A percentile compares a stretch with the other conserved stretches of the same genome.
Conservation (phyloP, 2,113 vertebrate species). For the Marcusenius ussheri region DNA sequence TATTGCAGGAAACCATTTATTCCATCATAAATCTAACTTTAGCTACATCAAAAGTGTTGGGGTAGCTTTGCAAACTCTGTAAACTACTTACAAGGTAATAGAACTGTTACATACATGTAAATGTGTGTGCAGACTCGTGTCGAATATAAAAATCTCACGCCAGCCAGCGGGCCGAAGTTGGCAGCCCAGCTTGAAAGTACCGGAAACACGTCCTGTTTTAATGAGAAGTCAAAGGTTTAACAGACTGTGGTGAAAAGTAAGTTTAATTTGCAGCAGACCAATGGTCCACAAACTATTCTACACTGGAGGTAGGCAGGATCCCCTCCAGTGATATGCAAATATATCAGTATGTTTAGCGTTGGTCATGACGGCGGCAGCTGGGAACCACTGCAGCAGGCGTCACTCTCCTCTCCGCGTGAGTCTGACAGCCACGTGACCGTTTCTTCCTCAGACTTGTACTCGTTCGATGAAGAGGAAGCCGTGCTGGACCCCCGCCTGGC, state of each 20-base stretch:
- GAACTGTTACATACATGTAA: too few species aligned
- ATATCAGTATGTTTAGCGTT: background rate
- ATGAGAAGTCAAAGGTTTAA: background rate
- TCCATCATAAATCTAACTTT: too few species aligned
- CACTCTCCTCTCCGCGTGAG: background rate
- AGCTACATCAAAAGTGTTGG: too few species aligned
- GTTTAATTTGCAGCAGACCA: background rate
- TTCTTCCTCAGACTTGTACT: constrained; percentile 81
- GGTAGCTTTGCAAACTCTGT: too few species aligned
- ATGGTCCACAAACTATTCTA: background rate
- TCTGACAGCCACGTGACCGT: background rate
- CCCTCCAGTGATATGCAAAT: background rate
- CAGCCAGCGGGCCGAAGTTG: too few species aligned
- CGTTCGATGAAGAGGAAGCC: constrained; percentile 94
- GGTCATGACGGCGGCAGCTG: background rate
- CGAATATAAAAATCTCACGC: too few species aligned
- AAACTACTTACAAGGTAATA: too few species aligned
- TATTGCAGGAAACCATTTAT: too few species aligned
- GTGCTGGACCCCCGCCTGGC: constrained; percentile 88
- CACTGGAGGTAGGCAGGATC: background rate
- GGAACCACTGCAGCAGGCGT: background rate
- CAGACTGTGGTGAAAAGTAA: background rate
- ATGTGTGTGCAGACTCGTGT: too few species aligned
- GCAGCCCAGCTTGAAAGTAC: background rate
- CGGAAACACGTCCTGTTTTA: background rate